Conservation (phyloP, 2,888 invertebrate species). For the Cactoblastis cactorum region DNA sequence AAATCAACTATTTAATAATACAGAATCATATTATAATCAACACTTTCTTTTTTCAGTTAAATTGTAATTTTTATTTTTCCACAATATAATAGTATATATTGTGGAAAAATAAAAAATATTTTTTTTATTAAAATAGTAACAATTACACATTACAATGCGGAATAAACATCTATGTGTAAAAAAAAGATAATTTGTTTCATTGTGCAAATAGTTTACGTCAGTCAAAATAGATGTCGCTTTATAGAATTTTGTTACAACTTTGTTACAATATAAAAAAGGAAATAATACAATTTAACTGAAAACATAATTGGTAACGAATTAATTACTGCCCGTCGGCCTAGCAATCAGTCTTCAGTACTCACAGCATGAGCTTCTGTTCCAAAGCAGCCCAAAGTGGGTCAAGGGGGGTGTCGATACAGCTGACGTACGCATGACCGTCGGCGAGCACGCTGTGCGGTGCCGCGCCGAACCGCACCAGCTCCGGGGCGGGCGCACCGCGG, state of each 20-base stretch:
- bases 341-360: slow-evolving; percentile 14
- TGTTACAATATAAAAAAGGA: neutral
- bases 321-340: too few relatives aligned
- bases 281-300: neutral
- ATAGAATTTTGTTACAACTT: too few relatives aligned
- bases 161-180: too few relatives aligned
- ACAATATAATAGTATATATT: neutral
- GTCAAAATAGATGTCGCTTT: neutral
- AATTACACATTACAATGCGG: too few relatives aligned
- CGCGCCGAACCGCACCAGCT: slow-evolving; percentile 34
- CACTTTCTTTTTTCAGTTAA: neutral
- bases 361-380: slow-evolving; percentile 52
- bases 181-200: neutral
- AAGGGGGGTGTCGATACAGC: slow-evolving; percentile 30
- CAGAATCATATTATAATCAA: neutral
- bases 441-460: slow-evolving; percentile 27
- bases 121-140: too few relatives aligned
- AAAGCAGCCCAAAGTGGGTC: slow-evolving; percentile 61
- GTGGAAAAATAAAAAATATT: too few relatives aligned
- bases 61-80: neutral
- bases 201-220: neutral
- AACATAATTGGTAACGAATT: neutral
- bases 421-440: slow-evolving; percentile 25
- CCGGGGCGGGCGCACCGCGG: slow-evolving; percentile 25
- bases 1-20: slow-evolving; percentile 14